A percentile compares a stretch with the other conserved stretches of the same genome.
Evolutionary conservation across 2,797 vertebrate genomes (phyloP).

Genomic region (Sparidentex hasta): DNA sequence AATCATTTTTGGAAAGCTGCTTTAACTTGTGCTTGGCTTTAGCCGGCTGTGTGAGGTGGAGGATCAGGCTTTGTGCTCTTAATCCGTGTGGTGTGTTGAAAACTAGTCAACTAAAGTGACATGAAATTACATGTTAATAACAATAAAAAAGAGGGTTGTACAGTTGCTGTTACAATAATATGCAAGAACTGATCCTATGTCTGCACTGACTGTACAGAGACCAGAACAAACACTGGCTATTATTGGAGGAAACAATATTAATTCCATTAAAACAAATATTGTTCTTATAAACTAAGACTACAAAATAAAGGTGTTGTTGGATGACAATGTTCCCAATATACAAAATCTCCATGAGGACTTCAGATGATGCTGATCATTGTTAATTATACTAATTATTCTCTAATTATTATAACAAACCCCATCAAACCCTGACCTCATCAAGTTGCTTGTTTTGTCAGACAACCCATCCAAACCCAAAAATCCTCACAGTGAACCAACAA

Average conservation of each 20-base stretch:
- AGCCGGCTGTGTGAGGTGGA: conserved; percentile 36
- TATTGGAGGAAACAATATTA: not conserved
- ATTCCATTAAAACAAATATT: not conserved
- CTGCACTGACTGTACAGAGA: not conserved
- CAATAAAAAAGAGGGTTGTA: not conserved
- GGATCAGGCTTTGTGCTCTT: conserved; percentile 46
- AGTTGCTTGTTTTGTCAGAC: too few relatives aligned
- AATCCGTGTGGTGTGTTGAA: conserved; percentile 45
- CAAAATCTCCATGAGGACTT: not conserved
- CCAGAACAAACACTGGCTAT: not conserved
- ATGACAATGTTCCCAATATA: not conserved
- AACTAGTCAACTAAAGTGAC: conserved; percentile 23
- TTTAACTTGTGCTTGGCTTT: conserved; percentile 48
- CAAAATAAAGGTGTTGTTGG: too few relatives aligned
- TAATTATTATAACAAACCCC: too few relatives aligned
- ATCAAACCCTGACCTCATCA: too few relatives aligned
- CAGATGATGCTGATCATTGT: not conserved
- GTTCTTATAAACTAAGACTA: not conserved
- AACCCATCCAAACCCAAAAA: too few relatives aligned
- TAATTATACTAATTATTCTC: not conserved
- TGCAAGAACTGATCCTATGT: conserved; percentile 5
- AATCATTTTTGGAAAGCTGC: conserved; percentile 64
- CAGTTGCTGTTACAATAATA: not conserved
- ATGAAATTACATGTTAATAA: conserved; percentile 26
- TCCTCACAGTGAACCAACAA: too few relatives aligned